Conservation (phyloP, 1,140 invertebrate genomes). For the Tribolium castaneum region DNA sequence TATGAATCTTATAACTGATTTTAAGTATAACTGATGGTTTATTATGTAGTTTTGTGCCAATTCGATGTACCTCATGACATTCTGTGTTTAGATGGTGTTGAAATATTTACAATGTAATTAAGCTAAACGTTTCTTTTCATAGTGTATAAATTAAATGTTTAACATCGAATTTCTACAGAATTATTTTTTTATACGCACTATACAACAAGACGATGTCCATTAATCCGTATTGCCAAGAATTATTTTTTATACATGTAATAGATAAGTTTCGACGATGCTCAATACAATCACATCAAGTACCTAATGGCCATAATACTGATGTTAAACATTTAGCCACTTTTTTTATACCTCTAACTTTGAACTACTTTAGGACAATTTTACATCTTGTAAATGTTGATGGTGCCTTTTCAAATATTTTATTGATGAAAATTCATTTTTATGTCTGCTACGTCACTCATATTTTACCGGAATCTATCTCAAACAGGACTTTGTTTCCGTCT, state of each 20-base stretch:
- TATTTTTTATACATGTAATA: slow-evolving; percentile 49
- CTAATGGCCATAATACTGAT: slow-evolving; percentile 47
- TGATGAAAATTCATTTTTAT: slow-evolving; percentile 46
- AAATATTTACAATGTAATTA: slow-evolving; percentile 33
- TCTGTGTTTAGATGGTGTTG: slow-evolving; percentile 41
- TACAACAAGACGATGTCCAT: slow-evolving; percentile 44
- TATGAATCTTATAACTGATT: slow-evolving; percentile 53
- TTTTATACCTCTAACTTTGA: slow-evolving; percentile 20
- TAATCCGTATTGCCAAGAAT: slow-evolving; percentile 41
- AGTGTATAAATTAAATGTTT: slow-evolving; percentile 57
- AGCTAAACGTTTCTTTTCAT: slow-evolving; percentile 30
- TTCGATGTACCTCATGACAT: slow-evolving; percentile 59
- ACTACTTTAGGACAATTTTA: slow-evolving; percentile 51
- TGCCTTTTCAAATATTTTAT: slow-evolving; percentile 50
- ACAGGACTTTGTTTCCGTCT: neutral
- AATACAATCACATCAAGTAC: slow-evolving; percentile 54
- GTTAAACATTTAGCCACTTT: slow-evolving; percentile 60
- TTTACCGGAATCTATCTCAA: neutral
- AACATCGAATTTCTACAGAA: slow-evolving; percentile 57
- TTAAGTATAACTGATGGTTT: slow-evolving; percentile 45
- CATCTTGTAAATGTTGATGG: slow-evolving; percentile 42
- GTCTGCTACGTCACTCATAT: neutral
- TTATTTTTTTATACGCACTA: slow-evolving; percentile 57
- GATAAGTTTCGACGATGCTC: slow-evolving; percentile 47
- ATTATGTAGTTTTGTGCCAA: slow-evolving; percentile 58